These are phyloP conservation scores for Conger conger DNA, from an alignment of 2,113 vertebrate species.

Conservation along the genomic window DNA sequence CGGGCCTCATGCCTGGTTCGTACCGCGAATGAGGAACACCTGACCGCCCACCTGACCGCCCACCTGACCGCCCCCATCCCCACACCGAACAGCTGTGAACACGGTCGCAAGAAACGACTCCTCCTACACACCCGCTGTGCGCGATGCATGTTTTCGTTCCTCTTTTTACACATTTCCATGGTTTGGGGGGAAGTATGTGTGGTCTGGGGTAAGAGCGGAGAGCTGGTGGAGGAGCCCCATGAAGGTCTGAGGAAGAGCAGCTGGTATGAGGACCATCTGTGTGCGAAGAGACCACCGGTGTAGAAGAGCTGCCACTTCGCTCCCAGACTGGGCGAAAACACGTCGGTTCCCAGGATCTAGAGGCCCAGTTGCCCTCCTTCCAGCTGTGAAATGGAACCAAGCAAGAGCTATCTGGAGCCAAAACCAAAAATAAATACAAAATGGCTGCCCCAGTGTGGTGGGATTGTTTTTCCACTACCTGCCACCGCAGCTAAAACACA, in stretches of 20 bases:
- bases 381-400: neutral
- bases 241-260: neutral
- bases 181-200: neutral
- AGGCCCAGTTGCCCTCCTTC: too few species aligned
- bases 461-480: too few species aligned
- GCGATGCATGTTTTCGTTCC: neutral
- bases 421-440: too few species aligned
- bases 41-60: neutral
- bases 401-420: neutral
- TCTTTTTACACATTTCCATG: neutral
- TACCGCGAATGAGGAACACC: neutral
- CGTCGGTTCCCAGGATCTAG: neutral
- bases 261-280: neutral
- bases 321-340: neutral
- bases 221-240: neutral
- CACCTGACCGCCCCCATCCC: neutral
- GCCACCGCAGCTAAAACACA: neutral
- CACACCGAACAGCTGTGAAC: neutral
- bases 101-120: neutral
- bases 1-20: neutral
- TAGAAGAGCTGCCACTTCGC: neutral
- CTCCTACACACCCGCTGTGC: neutral
- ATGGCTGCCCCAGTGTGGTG: too few species aligned
- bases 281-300: neutral
- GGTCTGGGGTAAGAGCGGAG: neutral